Evolutionary conservation across 2,113 vertebrate species (phyloP).

Genomic region (Gymnocephalus cernua): DNA sequence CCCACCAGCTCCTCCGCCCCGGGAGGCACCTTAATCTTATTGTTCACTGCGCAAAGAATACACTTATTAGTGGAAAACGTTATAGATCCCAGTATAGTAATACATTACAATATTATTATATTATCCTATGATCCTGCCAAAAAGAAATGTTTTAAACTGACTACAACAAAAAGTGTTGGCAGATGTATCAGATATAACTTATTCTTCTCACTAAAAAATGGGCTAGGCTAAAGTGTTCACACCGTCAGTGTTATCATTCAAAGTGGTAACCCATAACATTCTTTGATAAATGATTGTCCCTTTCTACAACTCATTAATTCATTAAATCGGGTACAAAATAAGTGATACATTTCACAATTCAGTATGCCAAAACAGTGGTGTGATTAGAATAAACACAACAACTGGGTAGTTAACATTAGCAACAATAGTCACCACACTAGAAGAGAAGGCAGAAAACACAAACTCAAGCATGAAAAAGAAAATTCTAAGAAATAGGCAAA

Average conservation of each 20-base stretch:
- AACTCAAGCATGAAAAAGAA: background rate
- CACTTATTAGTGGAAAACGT: background rate
- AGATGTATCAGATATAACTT: background rate
- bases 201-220: background rate
- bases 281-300: background rate
- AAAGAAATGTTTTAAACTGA: background rate
- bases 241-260: background rate
- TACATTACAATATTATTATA: background rate
- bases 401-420: background rate
- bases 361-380: background rate
- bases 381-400: background rate
- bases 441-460: background rate
- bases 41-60: slow-evolving; percentile 80
- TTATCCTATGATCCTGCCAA: too few species aligned
- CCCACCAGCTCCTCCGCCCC: slow-evolving; percentile 87
- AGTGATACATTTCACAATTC: background rate
- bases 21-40: slow-evolving; percentile 86
- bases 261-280: background rate
- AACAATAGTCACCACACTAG: background rate
- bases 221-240: background rate
- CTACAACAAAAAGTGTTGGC: background rate
- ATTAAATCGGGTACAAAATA: background rate
- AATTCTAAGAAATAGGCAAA: slow-evolving; percentile 1
- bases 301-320: background rate
- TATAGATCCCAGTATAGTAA: background rate